Percentiles rank a stretch among this genome's conserved stretches.
phyloP scores from a whole-genome alignment of 2,888 invertebrate species.

The Xylota segnis region DNA sequence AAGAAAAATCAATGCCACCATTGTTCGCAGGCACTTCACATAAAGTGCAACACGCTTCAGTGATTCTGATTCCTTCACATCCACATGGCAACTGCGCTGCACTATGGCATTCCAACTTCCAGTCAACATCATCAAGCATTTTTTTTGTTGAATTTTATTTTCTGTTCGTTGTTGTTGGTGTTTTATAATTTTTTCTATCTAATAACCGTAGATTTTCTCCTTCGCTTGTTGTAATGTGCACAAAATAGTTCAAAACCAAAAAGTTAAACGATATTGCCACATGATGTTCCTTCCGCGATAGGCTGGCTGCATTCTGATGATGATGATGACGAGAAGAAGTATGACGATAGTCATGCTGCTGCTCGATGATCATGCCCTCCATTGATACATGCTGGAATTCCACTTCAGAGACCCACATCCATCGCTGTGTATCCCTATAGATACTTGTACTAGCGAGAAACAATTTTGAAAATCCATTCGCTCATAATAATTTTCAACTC shows the following conservation, averaged over 20 bases:
- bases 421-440: constrained; percentile 7
- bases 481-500: constrained; percentile 77
- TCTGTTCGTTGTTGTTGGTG: background rate
- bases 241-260: constrained; percentile 66
- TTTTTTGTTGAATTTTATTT: background rate
- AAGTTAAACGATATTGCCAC: constrained; percentile 66
- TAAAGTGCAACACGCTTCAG: constrained; percentile 75
- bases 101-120: constrained; percentile 18
- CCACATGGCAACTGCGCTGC: constrained; percentile 10
- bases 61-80: constrained; percentile 49
- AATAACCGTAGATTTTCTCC: constrained; percentile 62
- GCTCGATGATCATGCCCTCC: constrained; percentile 57
- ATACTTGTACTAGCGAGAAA: constrained; percentile 14
- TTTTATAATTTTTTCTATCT: constrained; percentile 33
- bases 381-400: constrained; percentile 67
- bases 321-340: constrained; percentile 67
- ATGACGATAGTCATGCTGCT: constrained; percentile 59
- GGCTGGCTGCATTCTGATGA: background rate
- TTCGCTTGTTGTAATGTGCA: constrained; percentile 55
- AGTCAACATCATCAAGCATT: constrained; percentile 27
- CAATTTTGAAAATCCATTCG: constrained; percentile 76
- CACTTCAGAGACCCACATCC: constrained; percentile 63
- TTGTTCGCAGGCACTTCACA: constrained; percentile 72
- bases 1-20: constrained; percentile 71
- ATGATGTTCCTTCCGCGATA: constrained; percentile 43